Evolutionary conservation across 2,888 invertebrate species (phyloP).

Genomic region (Brachynemurus nebulosus): DNA sequence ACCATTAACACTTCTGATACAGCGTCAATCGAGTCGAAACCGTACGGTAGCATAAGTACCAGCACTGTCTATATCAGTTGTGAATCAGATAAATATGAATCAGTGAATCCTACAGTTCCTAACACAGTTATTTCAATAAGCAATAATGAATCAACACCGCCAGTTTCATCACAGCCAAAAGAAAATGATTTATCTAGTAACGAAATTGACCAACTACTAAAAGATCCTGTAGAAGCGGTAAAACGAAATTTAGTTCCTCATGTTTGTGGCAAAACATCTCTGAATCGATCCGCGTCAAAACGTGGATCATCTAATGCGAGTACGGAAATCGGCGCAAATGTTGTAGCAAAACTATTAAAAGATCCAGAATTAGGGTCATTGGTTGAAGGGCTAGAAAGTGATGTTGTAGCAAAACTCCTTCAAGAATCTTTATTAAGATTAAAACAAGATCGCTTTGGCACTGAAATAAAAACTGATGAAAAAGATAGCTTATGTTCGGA

Average conservation of each 20-base stretch:
- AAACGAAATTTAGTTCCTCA: conserved; percentile 60
- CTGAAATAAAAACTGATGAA: conserved; percentile 12
- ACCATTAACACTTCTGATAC: too few relatives aligned
- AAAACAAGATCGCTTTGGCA: conserved; percentile 27
- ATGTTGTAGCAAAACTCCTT: conserved; percentile 46
- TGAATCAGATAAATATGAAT: conserved; percentile 20
- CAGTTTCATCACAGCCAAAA: not conserved
- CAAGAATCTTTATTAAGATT: conserved; percentile 52
- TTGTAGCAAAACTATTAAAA: conserved; percentile 45
- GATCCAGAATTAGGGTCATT: conserved; percentile 50
- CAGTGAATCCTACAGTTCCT: conserved; percentile 11
- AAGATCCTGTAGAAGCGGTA: conserved; percentile 65
- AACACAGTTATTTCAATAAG: not conserved
- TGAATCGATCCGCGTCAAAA: conserved; percentile 28
- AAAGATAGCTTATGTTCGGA: conserved; percentile 21
- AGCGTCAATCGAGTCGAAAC: conserved; percentile 15
- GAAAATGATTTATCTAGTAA: not conserved
- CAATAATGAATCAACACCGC: not conserved
- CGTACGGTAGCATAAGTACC: conserved; percentile 22
- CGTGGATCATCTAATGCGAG: not conserved
- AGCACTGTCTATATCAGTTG: conserved; percentile 31
- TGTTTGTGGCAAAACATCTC: conserved; percentile 51
- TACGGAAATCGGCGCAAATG: conserved; percentile 25
- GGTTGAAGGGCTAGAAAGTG: conserved; percentile 45
- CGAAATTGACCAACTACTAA: conserved; percentile 34